Conservation (phyloP, 2,797 vertebrate species). For the Oreonectes daqikongensis region DNA sequence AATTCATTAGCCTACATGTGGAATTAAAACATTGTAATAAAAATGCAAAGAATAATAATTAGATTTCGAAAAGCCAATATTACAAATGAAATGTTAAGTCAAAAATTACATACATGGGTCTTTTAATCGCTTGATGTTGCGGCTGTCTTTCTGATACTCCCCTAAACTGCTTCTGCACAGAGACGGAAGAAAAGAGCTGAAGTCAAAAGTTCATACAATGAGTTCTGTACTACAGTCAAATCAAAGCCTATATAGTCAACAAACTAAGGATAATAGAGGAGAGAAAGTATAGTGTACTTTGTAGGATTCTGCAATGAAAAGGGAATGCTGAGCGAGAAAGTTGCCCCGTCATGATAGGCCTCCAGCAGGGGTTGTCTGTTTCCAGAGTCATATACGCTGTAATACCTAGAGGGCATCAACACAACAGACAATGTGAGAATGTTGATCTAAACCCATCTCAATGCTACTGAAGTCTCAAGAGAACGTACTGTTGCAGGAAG, state of each 20-base stretch:
- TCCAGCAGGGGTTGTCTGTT: conserved; percentile 88
- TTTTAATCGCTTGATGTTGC: conserved; percentile 88
- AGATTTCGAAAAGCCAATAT: neutral
- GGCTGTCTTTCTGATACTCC: conserved; percentile 89
- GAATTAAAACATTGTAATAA: neutral
- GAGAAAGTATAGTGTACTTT: conserved; percentile 70
- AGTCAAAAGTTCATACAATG: neutral
- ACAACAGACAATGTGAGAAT: neutral
- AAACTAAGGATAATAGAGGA: neutral
- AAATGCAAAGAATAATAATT: neutral
- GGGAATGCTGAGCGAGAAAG: conserved; percentile 87
- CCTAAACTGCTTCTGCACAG: conserved; percentile 81
- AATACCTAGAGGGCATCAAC: conserved; percentile 72
- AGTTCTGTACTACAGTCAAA: no score
- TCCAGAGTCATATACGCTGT: conserved; percentile 86
- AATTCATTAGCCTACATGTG: neutral
- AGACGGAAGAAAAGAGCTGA: neutral
- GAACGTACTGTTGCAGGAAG: conserved; percentile 89
- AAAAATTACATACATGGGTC: conserved; percentile 82
- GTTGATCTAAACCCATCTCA: neutral
- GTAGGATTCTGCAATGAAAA: conserved; percentile 78
- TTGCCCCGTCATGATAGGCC: conserved; percentile 90
- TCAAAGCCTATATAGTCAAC: neutral
- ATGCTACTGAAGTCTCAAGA: neutral
- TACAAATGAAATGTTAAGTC: neutral